Evolutionary conservation across 2,888 invertebrate species (phyloP), one percentile per base, ranked within the genome.

Genomic region (Meghimatium bilineatum): DNA sequence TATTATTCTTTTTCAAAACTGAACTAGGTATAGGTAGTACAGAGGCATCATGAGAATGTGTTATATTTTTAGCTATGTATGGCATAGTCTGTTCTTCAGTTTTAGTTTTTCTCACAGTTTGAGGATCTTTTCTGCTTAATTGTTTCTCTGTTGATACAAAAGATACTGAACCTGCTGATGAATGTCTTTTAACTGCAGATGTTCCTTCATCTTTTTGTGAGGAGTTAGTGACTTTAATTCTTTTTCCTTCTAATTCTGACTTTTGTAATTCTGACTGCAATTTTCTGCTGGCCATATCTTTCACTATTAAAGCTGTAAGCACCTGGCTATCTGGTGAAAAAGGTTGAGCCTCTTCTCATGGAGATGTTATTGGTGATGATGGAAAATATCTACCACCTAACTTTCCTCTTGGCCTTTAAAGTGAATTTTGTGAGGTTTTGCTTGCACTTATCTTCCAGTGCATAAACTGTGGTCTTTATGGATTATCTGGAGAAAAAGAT

Each of bases 321-420:
- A 56, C 32, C 5, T 49, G 52, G 44, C 29, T 52, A 75, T 12
- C 52, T 56, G 56, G 29, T 26, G 17, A 26, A 23, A 44, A 56
- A 29, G 56, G 8, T 44, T 75, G 5, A 29, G 32, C 8, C 2
- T 20, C 14, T 52, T 26, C n/a, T 20, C 8, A 14, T 75, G 52
- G 5, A 10, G 34, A 32, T 67, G 67, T 23, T 29, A 8, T 32
- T 32, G 17, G 75, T 75, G 56, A 52, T 38, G 32, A 10, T 10
- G 52, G 75, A 32, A 56, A 44, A 44, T 5, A 75, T 75, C 75
- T 52, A 52, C 29, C 75, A 75, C 49, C 56, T 44, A 29, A 49
- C 56, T 44, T 52, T 12, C 23, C 56, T 52, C 29, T 29, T 2
- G n/a, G n/a, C n/a, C 14, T 32, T 32, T 3, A 20, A 38, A n/a